Base-by-base conservation (phyloP, 2,797 vertebrate species). In the Salarias fasciatus region DNA sequence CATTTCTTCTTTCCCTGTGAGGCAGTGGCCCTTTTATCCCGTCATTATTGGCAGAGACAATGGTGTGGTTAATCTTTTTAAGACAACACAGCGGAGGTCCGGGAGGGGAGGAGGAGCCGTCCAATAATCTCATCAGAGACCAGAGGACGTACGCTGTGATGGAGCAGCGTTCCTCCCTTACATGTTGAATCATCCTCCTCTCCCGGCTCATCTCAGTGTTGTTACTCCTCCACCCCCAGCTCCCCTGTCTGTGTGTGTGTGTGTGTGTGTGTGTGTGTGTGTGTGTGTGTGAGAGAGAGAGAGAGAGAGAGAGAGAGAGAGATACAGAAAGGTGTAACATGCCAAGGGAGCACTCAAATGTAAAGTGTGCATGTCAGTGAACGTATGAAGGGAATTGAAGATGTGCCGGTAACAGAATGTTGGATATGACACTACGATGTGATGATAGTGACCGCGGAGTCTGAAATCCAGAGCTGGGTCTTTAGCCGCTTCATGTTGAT, bases 21-120 rank as follows among this genome's bases (percentile, higher is more conserved):
- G 82, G 65, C 77, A 55, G 64, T 36, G 67, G 64, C 18, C 68
- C 75, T 86, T 85, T 87, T 72, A 86, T 85, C 78, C 86, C 36
- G 0, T 75, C 84, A 79, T 86, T 87, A 86, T 78, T 77, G 79
- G 75, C 59, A 8, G 63, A 82, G 73, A 89, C 87, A 88, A 86
- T 86, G 62, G 78, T 64, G 83, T 84, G 77, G 79, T 83, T 89
- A 83, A 90, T 88, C 87, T 88, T 72, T 86, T 85, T 79, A 82
- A 87, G 75, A 84, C 80, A 83, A 86, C 77, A 67, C 75, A 60
- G 72, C 51, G 9, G 62, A 55, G 59, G 55, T 67, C 63, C 76
- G 46, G 60, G 65, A 68, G 66, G 68, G 71, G 78, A 64, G 83
- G 81, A 63, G 84, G 61, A 63, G 85, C 56, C 46, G 41, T 65